Evolutionary conservation across 2,888 invertebrate species (phyloP).

Genomic region (Drosophila fungiperda): DNA sequence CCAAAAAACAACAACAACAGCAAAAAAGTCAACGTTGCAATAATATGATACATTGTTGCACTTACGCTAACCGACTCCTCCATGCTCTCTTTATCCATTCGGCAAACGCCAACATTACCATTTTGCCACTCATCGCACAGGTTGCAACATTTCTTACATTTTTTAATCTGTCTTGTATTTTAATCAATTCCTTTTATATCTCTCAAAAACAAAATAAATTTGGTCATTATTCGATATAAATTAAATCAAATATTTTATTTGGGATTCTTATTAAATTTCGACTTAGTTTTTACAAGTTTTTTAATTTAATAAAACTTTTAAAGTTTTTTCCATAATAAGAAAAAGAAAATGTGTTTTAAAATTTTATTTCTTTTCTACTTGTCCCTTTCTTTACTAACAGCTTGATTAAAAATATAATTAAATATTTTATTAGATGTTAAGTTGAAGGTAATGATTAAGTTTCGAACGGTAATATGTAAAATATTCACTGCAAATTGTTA

Average conservation of each 20-base stretch:
- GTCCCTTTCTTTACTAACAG: neutral
- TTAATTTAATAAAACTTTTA: neutral
- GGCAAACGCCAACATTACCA: too few species aligned
- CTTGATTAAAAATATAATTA: neutral
- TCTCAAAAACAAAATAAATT: neutral
- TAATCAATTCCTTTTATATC: neutral
- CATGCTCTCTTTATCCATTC: neutral
- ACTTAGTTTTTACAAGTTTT: neutral
- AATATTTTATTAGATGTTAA: neutral
- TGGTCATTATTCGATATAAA: neutral
- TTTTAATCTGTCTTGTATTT: neutral
- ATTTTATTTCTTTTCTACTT: neutral
- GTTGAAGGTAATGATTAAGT: neutral
- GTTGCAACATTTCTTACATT: neutral
- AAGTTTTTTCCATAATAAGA: neutral
- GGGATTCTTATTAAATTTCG: neutral
- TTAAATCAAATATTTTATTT: neutral
- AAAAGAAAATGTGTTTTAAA: neutral
- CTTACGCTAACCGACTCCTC: neutral
- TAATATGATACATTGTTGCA: conserved; percentile 5
- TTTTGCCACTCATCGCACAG: too few species aligned
- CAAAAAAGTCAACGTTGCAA: conserved; percentile 4
- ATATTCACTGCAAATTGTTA: too few species aligned
- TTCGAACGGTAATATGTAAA: neutral
- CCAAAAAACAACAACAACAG: conserved; percentile 9